These are phyloP conservation scores for Rhagonycha fulva DNA, from an alignment of 2,888 invertebrate species.

Conservation along the genomic window DNA sequence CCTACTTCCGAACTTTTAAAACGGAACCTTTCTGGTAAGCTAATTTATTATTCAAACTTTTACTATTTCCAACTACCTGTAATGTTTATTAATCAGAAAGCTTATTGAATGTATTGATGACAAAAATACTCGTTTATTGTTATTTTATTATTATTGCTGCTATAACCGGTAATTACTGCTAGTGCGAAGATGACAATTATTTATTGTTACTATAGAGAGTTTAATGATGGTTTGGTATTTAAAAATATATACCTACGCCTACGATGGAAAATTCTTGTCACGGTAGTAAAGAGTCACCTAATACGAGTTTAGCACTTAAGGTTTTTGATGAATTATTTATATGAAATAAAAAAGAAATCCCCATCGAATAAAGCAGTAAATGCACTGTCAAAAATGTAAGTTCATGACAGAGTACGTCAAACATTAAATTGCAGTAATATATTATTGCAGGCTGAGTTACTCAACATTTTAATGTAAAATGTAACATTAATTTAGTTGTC, in stretches of 20 bases:
- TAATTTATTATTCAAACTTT: not conserved
- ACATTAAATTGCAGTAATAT: not conserved
- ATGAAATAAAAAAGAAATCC: not conserved
- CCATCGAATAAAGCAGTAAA: not conserved
- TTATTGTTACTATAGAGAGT: not conserved
- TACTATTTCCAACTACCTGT: not conserved
- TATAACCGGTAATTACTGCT: not conserved
- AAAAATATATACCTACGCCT: not conserved
- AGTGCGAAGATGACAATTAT: not conserved
- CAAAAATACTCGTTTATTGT: not conserved
- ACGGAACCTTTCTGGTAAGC: not conserved
- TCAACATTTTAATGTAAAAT: too few relatives aligned
- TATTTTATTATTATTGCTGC: not conserved
- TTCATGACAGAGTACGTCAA: not conserved
- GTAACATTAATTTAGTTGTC: too few relatives aligned
- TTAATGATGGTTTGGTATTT: not conserved
- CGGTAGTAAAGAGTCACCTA: not conserved
- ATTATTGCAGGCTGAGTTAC: not conserved
- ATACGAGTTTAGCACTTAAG: not conserved
- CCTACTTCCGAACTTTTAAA: not conserved
- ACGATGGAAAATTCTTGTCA: not conserved
- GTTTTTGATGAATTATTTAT: not conserved
- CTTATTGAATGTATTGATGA: not conserved
- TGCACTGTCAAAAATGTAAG: not conserved
- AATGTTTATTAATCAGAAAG: not conserved